Conservation (phyloP, 1,140 invertebrate species). For the Drosophila tsacasi region DNA sequence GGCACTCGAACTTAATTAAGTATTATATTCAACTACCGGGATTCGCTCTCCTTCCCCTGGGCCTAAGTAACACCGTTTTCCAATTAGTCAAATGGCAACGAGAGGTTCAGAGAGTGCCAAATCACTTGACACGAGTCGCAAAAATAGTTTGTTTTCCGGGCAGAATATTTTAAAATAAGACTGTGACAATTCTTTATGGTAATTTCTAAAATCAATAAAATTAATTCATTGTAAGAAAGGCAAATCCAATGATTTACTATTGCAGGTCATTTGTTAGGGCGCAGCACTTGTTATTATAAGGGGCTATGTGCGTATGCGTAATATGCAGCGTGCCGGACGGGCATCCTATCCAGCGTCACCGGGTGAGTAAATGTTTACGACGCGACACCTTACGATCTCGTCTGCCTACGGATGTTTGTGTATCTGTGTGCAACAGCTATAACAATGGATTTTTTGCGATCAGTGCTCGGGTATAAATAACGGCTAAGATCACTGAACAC, state of each 20-base stretch:
- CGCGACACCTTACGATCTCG: constrained; percentile 26
- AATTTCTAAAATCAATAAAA: constrained; percentile 4
- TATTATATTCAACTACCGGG: constrained; percentile 44
- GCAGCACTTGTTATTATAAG: background rate
- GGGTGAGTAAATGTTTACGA: constrained; percentile 16
- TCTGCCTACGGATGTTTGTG: constrained; percentile 13
- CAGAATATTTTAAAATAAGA: background rate
- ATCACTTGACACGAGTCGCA: constrained; percentile 18
- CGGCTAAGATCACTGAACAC: constrained; percentile 13
- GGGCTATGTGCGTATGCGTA: constrained; percentile 13
- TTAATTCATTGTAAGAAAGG: background rate
- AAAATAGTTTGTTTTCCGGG: background rate
- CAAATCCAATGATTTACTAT: background rate
- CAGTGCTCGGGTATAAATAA: constrained; percentile 58
- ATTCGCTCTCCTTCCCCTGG: constrained; percentile 27
- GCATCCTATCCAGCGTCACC: constrained; percentile 3
- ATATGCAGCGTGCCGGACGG: constrained; percentile 4
- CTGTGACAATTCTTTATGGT: background rate
- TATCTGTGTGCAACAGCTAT: background rate
- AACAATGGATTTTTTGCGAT: constrained; percentile 34
- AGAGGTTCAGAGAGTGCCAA: constrained; percentile 28
- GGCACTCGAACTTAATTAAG: constrained; percentile 16
- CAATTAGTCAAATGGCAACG: constrained; percentile 52
- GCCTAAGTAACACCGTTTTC: constrained; percentile 44
- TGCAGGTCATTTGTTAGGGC: constrained; percentile 10